These are phyloP conservation scores for Apodemia duryi DNA, from an alignment of 2,888 invertebrate genomes.

Conservation along the genomic window DNA sequence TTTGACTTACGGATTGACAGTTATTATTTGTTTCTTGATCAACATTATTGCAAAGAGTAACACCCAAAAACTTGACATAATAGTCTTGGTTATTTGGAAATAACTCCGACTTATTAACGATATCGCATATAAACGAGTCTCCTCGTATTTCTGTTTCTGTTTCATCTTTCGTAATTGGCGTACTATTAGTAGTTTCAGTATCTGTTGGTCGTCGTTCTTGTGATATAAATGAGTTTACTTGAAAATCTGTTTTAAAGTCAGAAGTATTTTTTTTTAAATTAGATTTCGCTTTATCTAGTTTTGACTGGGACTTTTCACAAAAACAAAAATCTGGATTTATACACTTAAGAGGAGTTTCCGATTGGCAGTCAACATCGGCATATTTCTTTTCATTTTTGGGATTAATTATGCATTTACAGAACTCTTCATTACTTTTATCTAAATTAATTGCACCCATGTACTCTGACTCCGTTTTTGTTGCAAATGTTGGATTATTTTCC, in stretches of 20 bases:
- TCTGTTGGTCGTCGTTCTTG: conserved; percentile 12
- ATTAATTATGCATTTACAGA: conserved; percentile 33
- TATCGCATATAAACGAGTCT: conserved; percentile 27
- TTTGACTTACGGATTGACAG: conserved; percentile 15
- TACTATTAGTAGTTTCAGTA: conserved; percentile 17
- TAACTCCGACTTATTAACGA: conserved; percentile 33
- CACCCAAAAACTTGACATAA: conserved; percentile 60
- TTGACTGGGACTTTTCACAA: conserved; percentile 1
- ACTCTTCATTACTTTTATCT: conserved; percentile 52
- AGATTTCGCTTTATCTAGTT: background rate
- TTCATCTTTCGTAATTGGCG: conserved; percentile 17
- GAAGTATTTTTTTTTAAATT: background rate
- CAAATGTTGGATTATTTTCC: conserved; percentile 26
- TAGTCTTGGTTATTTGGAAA: conserved; percentile 42
- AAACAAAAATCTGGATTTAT: background rate
- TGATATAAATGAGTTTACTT: background rate
- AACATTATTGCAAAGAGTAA: conserved; percentile 48
- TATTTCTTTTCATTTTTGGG: background rate
- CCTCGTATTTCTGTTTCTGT: conserved; percentile 23
- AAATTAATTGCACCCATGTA: conserved; percentile 57
- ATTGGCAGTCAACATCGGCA: background rate
- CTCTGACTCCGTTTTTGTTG: conserved; percentile 46
- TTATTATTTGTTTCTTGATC: background rate
- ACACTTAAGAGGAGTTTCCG: background rate
- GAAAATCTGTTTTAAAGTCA: background rate